Base-by-base conservation (phyloP, 2,888 invertebrate genomes). In the Zhuqinia jingwanae region DNA sequence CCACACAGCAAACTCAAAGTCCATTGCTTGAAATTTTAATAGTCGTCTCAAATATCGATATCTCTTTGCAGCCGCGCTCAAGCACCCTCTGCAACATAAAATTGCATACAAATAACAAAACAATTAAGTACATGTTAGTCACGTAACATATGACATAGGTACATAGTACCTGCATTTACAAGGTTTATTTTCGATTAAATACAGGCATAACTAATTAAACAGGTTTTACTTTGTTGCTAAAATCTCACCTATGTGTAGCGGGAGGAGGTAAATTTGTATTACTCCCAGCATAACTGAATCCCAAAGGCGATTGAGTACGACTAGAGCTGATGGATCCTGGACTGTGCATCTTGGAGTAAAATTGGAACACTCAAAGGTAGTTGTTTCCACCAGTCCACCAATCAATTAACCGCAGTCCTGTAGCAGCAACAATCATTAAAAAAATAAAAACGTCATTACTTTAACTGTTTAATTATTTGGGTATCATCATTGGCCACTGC, bases 1-100 rank as follows among this genome's bases (percentile, higher is more conserved):
- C 99, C 99, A 99, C n/a, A 96, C 94, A 0, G 99, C 99, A 93
- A 98, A 99, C 92, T 99, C 98, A 93, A 99, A 99, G 93, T 99
- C 99, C 99, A 99, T 99, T 93, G 99, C 99, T 92, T 97, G 95
- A 92, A 98, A 98, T 93, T 97, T 96, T 87, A 97, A 94, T 87
- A 98, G 93, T 92, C 97, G 94, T 90, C 96, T 93, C 77, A 98
- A 93, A 93, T 97, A 97, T 93, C 96, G 96, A 93, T 96, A 96
- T 88, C 96, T 94, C 93, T 98, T 98, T 60, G 96, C 95, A 58
- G 97, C 96, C 1, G 97, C 98, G 85, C 96, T 96, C 91, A 96
- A 95, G 91, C 95, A 95, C 90, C 95, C 95, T 91, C 95, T 95
- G 91, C 15, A 68, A n/a, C 22, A 50, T n/a, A n/a, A n/a, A n/a